phyloP scores from a whole-genome alignment of 2,113 vertebrate genomes.

The Ameiurus melas region DNA sequence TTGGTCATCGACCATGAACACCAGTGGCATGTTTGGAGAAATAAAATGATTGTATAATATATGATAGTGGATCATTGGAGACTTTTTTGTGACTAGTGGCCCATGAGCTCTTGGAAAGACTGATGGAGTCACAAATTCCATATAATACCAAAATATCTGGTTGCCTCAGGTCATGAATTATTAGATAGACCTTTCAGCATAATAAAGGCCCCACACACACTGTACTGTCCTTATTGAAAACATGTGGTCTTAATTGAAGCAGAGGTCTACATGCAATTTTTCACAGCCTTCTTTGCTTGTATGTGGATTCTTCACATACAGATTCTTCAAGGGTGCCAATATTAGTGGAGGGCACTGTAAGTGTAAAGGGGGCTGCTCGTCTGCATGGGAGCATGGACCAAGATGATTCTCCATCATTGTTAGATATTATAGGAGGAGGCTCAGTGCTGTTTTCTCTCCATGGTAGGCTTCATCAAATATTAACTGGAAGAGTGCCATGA shows the following conservation, averaged over 20 bases:
- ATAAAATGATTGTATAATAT: too few species aligned
- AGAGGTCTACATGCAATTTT: neutral
- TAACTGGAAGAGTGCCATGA: too few species aligned
- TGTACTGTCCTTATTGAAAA: neutral
- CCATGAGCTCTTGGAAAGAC: neutral
- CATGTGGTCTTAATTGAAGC: neutral
- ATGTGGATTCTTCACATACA: too few species aligned
- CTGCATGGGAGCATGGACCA: neutral
- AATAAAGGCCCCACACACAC: neutral
- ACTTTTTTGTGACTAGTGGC: neutral
- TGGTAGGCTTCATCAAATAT: too few species aligned
- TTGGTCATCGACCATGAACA: neutral
- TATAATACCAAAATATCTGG: neutral
- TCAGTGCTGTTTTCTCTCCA: too few species aligned
- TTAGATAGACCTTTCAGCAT: neutral
- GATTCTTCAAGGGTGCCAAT: too few species aligned
- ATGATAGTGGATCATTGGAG: neutral
- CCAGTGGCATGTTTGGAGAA: neutral
- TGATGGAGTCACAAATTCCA: neutral
- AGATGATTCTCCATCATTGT: neutral
- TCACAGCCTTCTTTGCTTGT: too few species aligned
- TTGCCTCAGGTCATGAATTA: neutral
- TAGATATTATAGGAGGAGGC: too few species aligned
- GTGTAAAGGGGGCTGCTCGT: neutral
- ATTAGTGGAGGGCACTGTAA: neutral